A percentile compares a stretch with the other conserved stretches of the same genome.
phyloP scores from a whole-genome alignment of 2,797 vertebrate genomes.

The Calcarius lapponicus region DNA sequence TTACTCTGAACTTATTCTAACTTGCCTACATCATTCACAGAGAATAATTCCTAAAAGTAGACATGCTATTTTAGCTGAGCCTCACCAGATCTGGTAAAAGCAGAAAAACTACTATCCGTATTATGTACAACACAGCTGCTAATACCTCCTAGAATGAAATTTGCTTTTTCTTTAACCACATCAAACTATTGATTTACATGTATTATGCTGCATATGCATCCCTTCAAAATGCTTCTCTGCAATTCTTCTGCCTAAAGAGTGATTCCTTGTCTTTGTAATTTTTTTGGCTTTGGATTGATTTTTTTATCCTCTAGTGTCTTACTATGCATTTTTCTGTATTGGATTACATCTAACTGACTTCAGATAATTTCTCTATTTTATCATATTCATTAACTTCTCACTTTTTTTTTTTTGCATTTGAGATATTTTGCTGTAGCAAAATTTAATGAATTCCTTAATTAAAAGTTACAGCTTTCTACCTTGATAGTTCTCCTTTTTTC shows the following conservation, averaged over 20 bases:
- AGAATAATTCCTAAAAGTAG: slow-evolving; percentile 1
- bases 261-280: background rate
- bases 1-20: background rate
- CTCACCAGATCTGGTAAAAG: background rate
- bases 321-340: background rate
- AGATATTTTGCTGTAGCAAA: background rate
- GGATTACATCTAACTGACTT: background rate
- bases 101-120: background rate
- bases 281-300: background rate
- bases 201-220: background rate
- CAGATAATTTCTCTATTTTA: background rate
- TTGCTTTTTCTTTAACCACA: background rate
- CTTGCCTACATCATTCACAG: background rate
- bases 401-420: background rate
- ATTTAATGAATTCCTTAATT: background rate
- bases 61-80: background rate
- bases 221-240: background rate
- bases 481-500: background rate
- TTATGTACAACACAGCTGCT: background rate
- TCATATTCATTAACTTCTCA: background rate
- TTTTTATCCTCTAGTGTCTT: background rate
- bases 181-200: background rate
- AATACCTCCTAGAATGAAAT: background rate
- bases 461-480: background rate
- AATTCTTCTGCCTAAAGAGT: background rate